phyloP scores from a whole-genome alignment of 2,888 invertebrate species.

The Troides oblongomaculatus region DNA sequence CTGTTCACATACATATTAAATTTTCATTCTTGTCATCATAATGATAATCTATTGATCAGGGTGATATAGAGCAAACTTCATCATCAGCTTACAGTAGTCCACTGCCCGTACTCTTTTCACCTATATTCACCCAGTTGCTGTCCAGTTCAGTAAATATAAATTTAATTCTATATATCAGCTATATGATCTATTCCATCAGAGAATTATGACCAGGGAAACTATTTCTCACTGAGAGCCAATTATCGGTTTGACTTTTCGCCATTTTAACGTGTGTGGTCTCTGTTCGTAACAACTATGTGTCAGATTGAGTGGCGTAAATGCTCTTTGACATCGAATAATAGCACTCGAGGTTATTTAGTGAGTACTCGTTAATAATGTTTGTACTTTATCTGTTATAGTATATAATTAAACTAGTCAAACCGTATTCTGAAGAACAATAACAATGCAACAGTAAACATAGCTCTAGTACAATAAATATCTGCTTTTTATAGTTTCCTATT shows the following conservation, averaged over 20 bases:
- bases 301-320: conserved; percentile 51
- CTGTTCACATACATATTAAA: background rate
- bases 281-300: conserved; percentile 40
- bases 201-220: conserved; percentile 36
- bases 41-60: background rate
- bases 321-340: conserved; percentile 51
- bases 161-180: background rate
- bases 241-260: conserved; percentile 59
- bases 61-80: no score
- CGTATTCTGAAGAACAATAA: background rate
- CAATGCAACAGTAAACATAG: background rate
- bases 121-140: no score
- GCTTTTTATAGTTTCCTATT: background rate
- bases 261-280: conserved; percentile 57
- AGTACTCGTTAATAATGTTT: conserved; percentile 39
- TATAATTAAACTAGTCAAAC: background rate
- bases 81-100: no score
- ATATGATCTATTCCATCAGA: background rate
- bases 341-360: conserved; percentile 49
- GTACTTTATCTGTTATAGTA: background rate
- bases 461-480: background rate
- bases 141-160: no score
- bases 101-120: no score
- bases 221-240: conserved; percentile 43
- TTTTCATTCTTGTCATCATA: background rate